Evolutionary conservation across 2,113 vertebrate genomes (phyloP), one percentile per base, ranked within the genome.

Genomic region (Ptychochromis oligacanthus): DNA sequence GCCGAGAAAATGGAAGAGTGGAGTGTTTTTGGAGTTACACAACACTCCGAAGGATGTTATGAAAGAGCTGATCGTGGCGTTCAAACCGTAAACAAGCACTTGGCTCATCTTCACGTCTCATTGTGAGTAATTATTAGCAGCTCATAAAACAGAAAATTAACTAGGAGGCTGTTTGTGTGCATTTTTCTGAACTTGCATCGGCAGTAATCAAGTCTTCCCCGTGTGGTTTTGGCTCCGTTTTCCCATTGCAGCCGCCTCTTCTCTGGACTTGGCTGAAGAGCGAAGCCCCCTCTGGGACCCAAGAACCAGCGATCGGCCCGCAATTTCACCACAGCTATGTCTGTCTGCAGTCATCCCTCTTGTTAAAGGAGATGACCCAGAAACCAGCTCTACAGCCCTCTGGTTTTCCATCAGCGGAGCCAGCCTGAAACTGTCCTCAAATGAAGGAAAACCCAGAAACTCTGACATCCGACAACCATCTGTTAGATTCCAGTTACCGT

Each of bases 321-420:
- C 77, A 58, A 14, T 24, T 83, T 80, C 54, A 70, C 77, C 72
- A 55, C 82, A 85, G 82, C 78, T 65, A 84, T 75, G 86, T 75
- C 64, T 72, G n/a, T 22, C 58, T 72, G n/a, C 78, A 5, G 13
- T 72, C 72, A 28, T 22, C 4, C 6, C 77, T 81, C 81, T 26
- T 1, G 4, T 74, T 78, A 12, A n/a, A 11, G 70, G 26, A 61
- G 77, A 49, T 52, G 86, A 81, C 72, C 86, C 86, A 88, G 83
- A 84, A 77, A 36, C 60, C 24, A 13, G 65, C 2, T 3, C 57
- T 58, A 4, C 15, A n/a, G 49, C 7, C 15, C 57, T 49, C 15
- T 1, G 2, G 36, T 60, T 72, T 78, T 72, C 81, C 81, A 5
- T 58, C 38, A 17, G 54, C 3, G 1, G 57, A 62, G 67, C 57